Base-by-base conservation (phyloP, 2,797 vertebrate genomes). In the Gastrophryne carolinensis region DNA sequence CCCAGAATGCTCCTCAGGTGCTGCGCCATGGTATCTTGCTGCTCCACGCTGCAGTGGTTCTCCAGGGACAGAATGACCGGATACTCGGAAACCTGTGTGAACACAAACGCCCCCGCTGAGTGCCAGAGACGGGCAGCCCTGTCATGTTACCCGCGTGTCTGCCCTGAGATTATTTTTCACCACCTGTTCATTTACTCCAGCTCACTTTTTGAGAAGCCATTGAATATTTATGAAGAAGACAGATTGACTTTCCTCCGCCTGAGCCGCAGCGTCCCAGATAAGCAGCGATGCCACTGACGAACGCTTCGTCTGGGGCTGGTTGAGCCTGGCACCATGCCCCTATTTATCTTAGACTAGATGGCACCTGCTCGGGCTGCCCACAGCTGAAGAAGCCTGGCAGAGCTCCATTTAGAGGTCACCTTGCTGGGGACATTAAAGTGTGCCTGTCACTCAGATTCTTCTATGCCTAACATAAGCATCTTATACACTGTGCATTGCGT, bases 21-120 rank as follows among this genome's bases (percentile, higher is more conserved):
- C 10, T 83, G 88, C 6, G 91, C 95, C 89, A 98, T 90, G 61
- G 90, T 83, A 0, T 86, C 86, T 85, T 98, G 96, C 82, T 99
- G 97, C 74, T 97, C 95, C 78, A 93, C 74, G 19, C 92, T 85
- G 57, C 97, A 98, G 84, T 98, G 97, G 81, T 97, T 98, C 87
- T 99, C 97, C 63, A 98, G 85, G 10, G 97, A 98, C 82, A 99
- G 81, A 82, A 98, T 95, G 72, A 99, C 89, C 0, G 97, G 97
- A 79, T 94, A 97, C 57, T 96, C 92, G 0, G 96, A 97, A 0
- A 80, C 84, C 97, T 99, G 17, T 4, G 79, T 6, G 0, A 32
- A 65, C 27, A 44, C 3, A 66, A 30, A 54, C 3, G 19, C 32
- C 17, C 12, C 17, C 9, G 2, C 29, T 24, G 29, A 50, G 44